These are phyloP conservation scores for Perithous albicinctus DNA, from an alignment of 2,888 invertebrate species.

Conservation along the genomic window DNA sequence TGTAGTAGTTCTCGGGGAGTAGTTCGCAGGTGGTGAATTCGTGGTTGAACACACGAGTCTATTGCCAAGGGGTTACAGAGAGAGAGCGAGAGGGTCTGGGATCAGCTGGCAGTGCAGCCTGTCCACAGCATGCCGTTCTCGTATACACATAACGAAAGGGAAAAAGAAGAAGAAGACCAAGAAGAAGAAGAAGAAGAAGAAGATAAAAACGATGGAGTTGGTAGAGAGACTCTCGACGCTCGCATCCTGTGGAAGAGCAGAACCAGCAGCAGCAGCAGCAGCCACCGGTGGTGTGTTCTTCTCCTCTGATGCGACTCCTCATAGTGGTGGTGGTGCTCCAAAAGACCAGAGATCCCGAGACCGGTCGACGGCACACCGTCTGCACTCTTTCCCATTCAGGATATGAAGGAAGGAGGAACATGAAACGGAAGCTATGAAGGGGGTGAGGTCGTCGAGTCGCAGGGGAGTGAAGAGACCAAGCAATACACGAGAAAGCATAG, in stretches of 20 bases:
- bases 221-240: conserved; percentile 57
- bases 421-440: conserved; percentile 57
- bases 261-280: conserved; percentile 5
- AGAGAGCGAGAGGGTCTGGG: conserved; percentile 68
- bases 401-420: conserved; percentile 31
- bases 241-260: conserved; percentile 61
- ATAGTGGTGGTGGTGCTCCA: conserved; percentile 3
- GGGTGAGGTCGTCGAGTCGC: conserved; percentile 49
- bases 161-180: too few relatives aligned
- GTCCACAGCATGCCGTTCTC: conserved; percentile 35
- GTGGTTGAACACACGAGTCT: conserved; percentile 58
- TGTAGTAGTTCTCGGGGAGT: conserved; percentile 51
- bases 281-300: conserved; percentile 40
- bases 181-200: too few relatives aligned
- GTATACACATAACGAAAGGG: conserved; percentile 32
- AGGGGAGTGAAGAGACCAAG: conserved; percentile 46
- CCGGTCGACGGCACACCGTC: conserved; percentile 31
- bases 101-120: conserved; percentile 76
- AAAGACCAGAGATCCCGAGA: conserved; percentile 11
- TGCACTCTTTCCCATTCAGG: conserved; percentile 30
- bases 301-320: conserved; percentile 23
- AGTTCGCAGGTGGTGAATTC: conserved; percentile 56
- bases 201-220: conserved; percentile 46
- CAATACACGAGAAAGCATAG: conserved; percentile 45
- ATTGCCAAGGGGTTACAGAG: conserved; percentile 75